Evolutionary conservation across 2,113 vertebrate genomes (phyloP), one percentile per base, ranked within the genome.

Genomic region (Chaetodon auriga): DNA sequence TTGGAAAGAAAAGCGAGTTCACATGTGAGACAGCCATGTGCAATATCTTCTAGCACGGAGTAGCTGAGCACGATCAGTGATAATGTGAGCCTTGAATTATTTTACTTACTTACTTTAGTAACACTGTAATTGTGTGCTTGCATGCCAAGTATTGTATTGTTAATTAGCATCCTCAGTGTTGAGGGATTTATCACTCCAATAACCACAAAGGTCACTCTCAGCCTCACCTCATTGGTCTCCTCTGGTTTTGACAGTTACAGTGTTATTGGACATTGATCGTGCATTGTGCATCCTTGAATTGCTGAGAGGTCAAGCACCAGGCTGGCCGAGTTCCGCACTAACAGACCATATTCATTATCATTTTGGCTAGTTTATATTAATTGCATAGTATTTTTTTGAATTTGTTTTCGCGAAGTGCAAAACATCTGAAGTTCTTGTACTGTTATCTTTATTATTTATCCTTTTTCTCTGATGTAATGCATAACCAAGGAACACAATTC

Each of bases 261-360:
- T 7, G 43, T 61, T 75, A 83, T 71, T 83, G 55, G 72, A 78
- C 54, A 88, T 90, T 19, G 79, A 93, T 89, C 58, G 19, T 18
- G 0, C n/a, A 46, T 81, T 43, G 18, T 43, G 35, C 35, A 38
- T 38, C 53, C 57, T 81, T 79, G 66, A 75, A 45, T 46, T 45
- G 60, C 21, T 4, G 11, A 3, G 49, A 69, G 69, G 65, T 78
- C 5, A 48, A 55, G 16, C 18, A 2, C 18, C 12, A 9, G 63
- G 7, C 35, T n/a, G 23, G 12, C 25, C 36, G 36, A 46, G 36
- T 55, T 49, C 57, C n/a, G 48, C 35, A 30, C 13, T 53, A 49
- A 69, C 13, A 54, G 16, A 57, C 41, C 14, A 38, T 60, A 65
- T 80, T 58, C 48, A 80, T 30, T 66, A 81, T 80, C 64, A 30